Conservation (phyloP, 1,140 invertebrate species). For the Drosophila watanabei region DNA sequence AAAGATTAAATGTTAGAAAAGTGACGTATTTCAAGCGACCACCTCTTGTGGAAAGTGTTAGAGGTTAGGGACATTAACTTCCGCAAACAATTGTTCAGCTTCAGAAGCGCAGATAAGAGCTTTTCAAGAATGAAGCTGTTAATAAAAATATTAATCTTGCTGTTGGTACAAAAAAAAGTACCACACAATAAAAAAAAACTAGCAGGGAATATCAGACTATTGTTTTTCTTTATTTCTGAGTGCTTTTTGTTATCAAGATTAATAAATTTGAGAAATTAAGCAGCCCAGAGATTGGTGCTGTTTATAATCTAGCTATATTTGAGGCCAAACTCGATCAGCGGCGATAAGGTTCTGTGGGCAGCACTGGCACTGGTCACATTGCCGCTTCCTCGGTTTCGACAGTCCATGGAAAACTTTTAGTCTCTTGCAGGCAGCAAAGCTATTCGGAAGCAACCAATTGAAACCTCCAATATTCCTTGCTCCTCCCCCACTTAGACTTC, state of each 20-base stretch:
- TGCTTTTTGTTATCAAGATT: background rate
- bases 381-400: conserved; percentile 19
- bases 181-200: background rate
- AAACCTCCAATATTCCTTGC: conserved; percentile 11
- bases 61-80: conserved; percentile 26
- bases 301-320: conserved; percentile 7
- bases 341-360: conserved; percentile 2
- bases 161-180: background rate
- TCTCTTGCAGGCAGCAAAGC: conserved; percentile 39
- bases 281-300: background rate
- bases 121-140: background rate
- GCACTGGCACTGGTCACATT: conserved; percentile 44
- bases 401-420: conserved; percentile 45
- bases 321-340: background rate
- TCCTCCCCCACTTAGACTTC: conserved; percentile 13
- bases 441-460: conserved; percentile 38
- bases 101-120: background rate
- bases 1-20: conserved; percentile 4
- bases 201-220: background rate
- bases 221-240: background rate
- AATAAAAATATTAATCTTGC: background rate
- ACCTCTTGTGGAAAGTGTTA: conserved; percentile 7
- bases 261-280: background rate
- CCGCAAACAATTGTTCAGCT: background rate
- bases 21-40: conserved; percentile 12